Evolutionary conservation across 2,797 vertebrate species (phyloP), one percentile per base, ranked within the genome.

Genomic region (Sebastiscus tertius): DNA sequence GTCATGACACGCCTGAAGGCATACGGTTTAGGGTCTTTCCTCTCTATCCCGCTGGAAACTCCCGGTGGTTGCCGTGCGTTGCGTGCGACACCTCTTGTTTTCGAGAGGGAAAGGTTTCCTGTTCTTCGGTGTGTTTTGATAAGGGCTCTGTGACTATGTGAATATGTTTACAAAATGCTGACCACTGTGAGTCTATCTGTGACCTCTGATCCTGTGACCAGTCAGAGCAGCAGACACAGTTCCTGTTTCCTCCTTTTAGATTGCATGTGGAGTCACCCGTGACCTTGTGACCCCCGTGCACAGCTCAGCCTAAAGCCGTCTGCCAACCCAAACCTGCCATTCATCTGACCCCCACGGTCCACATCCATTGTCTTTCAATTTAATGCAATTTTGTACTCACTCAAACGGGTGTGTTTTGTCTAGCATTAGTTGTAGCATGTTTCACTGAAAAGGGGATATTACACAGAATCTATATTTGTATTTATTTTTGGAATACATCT

Each of bases 141-240:
- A 91, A 92, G 85, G 80, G 66, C 85, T 88, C 78, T 58, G 72
- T 69, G 65, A 70, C 69, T 31, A 73, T 69, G 82, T 75, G 82
- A 85, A 62, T 86, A 78, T 91, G 90, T 92, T 93, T 90, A 93
- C 90, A 90, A 88, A 93, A 84, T 78, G 90, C 89, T 92, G 90
- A 92, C 82, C 90, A 83, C 85, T 88, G 73, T 78, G 81, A 86
- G 80, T 85, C 72, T 72, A 33, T 83, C 86, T 81, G 20, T 84
- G 79, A 92, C 89, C 87, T 87, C 64, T 87, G 87, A 87, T 74
- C 72, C 72, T 29, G 67, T 81, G 78, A 81, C 82, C 81, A 81
- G 79, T 80, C 64, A 55, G 54, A 89, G 67, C 67, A 75, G 70
- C 76, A 69, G 70, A 77, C 84, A 85, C 68, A 70, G 42, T 92